Percentiles rank a stretch among this genome's conserved stretches.
These are phyloP conservation scores for Eupristina koningsbergeri DNA, from an alignment of 1,140 invertebrate genomes.

Conservation along the genomic window DNA sequence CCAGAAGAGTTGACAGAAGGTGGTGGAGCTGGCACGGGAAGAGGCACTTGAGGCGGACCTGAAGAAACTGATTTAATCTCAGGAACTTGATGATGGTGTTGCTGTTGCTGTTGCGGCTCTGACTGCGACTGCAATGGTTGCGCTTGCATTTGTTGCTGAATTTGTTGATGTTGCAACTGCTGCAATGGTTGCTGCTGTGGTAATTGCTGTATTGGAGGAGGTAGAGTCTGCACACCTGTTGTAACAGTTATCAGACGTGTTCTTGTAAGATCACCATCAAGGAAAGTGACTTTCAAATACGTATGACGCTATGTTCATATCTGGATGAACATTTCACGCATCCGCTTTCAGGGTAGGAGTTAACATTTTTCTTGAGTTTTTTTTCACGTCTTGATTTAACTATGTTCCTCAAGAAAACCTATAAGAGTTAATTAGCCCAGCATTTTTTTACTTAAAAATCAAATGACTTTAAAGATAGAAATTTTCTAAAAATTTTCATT, in stretches of 20 bases:
- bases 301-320: slow-evolving; percentile 14
- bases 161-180: slow-evolving; percentile 18
- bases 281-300: slow-evolving; percentile 25
- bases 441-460: slow-evolving; percentile 16
- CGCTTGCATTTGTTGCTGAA: slow-evolving; percentile 33
- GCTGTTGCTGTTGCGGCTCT: slow-evolving; percentile 16
- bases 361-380: slow-evolving; percentile 15
- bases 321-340: slow-evolving; percentile 8
- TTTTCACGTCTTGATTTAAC: slow-evolving; percentile 15
- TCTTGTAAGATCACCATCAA: slow-evolving; percentile 28
- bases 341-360: slow-evolving; percentile 7
- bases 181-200: slow-evolving; percentile 31
- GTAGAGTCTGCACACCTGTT: slow-evolving; percentile 35
- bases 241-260: slow-evolving; percentile 23
- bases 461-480: not conserved
- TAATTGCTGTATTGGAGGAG: slow-evolving; percentile 27
- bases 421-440: slow-evolving; percentile 16
- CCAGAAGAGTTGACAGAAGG: slow-evolving; percentile 34
- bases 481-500: not conserved
- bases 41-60: slow-evolving; percentile 60
- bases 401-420: slow-evolving; percentile 7
- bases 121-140: slow-evolving; percentile 13
- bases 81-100: slow-evolving; percentile 27
- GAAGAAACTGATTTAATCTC: slow-evolving; percentile 36
- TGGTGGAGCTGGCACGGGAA: slow-evolving; percentile 55